These are phyloP conservation scores for Zhuqinia jingwanae DNA, from an alignment of 2,888 invertebrate genomes.

Conservation along the genomic window DNA sequence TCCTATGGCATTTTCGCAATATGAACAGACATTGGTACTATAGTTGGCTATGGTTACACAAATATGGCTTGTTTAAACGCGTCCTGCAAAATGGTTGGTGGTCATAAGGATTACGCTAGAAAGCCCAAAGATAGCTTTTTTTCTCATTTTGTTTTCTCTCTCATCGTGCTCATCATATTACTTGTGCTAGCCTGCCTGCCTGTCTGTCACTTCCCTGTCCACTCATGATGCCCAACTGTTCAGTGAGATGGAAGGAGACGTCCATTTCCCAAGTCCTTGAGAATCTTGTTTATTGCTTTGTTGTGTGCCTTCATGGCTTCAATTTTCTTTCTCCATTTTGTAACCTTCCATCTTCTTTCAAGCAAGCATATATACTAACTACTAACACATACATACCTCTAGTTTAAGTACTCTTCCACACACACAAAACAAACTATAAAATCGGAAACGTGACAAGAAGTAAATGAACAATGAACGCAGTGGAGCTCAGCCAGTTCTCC, in stretches of 20 bases:
- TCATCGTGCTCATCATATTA: neutral
- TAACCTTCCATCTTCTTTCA: neutral
- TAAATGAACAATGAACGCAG: conserved; percentile 49
- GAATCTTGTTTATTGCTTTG: conserved; percentile 40
- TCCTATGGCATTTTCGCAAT: too few species aligned
- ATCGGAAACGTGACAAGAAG: conserved; percentile 41
- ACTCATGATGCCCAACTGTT: conserved; percentile 48
- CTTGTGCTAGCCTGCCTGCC: neutral
- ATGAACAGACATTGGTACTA: too few species aligned
- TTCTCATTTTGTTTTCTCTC: conserved; percentile 9
- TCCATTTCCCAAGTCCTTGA: conserved; percentile 24
- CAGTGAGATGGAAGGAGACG: neutral
- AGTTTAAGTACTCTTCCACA: neutral
- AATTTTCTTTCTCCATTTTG: conserved; percentile 31
- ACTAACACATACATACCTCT: neutral
- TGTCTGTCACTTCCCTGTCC: conserved; percentile 6
- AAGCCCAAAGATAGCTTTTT: conserved; percentile 59
- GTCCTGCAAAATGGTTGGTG: too few species aligned
- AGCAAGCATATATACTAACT: too few species aligned
- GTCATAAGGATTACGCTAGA: conserved; percentile 10
- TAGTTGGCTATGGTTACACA: too few species aligned
- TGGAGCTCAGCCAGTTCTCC: neutral
- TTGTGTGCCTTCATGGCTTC: conserved; percentile 25
- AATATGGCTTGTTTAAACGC: too few species aligned
- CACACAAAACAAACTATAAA: conserved; percentile 35